Conservation (phyloP, 2,113 vertebrate genomes). For the Pycnonotus jocosus region DNA sequence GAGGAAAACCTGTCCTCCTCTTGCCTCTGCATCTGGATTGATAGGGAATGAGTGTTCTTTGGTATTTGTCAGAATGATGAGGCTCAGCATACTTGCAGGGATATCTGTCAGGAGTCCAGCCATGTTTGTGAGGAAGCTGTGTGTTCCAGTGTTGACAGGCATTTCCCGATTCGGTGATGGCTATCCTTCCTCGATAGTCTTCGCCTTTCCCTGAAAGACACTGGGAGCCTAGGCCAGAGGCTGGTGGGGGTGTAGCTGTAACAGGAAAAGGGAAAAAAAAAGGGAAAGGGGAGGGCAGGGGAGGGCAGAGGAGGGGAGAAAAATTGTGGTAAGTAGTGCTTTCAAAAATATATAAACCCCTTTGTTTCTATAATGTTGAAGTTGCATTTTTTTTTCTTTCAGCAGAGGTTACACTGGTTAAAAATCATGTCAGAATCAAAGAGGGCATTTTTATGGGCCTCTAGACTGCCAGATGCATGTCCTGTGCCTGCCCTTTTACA, state of each 20-base stretch:
- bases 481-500: neutral
- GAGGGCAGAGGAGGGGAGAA: neutral
- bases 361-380: neutral
- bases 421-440: neutral
- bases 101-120: conserved; percentile 83
- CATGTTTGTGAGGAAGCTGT: conserved; percentile 85
- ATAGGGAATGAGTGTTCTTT: neutral
- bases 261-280: neutral
- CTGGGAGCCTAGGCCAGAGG: conserved; percentile 67
- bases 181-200: conserved; percentile 77
- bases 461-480: neutral
- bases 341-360: neutral
- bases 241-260: conserved; percentile 72
- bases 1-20: neutral
- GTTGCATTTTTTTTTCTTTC: neutral
- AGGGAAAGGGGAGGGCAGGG: too few relatives aligned
- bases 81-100: conserved; percentile 87
- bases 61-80: neutral
- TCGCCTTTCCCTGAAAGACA: conserved; percentile 82
- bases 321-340: neutral
- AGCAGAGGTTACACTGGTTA: neutral
- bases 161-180: conserved; percentile 76
- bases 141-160: conserved; percentile 83
- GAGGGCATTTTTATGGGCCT: neutral
- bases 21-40: neutral